Evolutionary conservation across 1,140 invertebrate genomes (phyloP).

Genomic region (Oedothorax gibbosus): DNA sequence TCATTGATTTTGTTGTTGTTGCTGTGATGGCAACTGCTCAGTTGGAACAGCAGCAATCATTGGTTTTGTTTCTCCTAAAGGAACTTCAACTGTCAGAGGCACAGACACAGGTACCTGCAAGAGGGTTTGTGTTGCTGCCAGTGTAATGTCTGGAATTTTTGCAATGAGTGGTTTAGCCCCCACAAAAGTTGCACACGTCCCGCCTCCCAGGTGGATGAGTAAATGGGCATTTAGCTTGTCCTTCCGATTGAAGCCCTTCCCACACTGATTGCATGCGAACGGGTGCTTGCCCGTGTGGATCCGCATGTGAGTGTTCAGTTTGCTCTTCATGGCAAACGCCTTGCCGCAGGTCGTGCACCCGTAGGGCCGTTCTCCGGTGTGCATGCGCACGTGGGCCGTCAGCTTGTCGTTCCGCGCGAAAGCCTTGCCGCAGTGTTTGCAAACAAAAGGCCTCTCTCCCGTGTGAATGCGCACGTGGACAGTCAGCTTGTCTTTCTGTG

Average conservation of each 20-base stretch:
- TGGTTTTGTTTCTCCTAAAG: slow-evolving; percentile 39
- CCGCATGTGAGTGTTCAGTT: slow-evolving; percentile 73
- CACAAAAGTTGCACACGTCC: slow-evolving; percentile 41
- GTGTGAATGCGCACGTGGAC: slow-evolving; percentile 69
- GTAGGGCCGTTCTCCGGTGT: slow-evolving; percentile 68
- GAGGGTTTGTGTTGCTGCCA: slow-evolving; percentile 20
- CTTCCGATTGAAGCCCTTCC: slow-evolving; percentile 76
- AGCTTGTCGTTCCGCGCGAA: slow-evolving; percentile 75
- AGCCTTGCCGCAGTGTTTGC: slow-evolving; percentile 74
- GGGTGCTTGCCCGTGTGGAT: slow-evolving; percentile 74
- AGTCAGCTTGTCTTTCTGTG: slow-evolving; percentile 68
- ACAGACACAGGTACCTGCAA: slow-evolving; percentile 5
- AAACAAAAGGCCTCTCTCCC: slow-evolving; percentile 65
- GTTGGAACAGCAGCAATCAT: slow-evolving; percentile 26
- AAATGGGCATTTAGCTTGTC: slow-evolving; percentile 78
- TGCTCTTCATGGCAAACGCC: slow-evolving; percentile 73
- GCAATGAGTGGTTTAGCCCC: slow-evolving; percentile 48
- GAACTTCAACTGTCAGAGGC: slow-evolving; percentile 3
- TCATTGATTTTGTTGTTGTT: slow-evolving; percentile 12
- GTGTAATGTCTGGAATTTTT: slow-evolving; percentile 48
- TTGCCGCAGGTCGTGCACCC: slow-evolving; percentile 71
- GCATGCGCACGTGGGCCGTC: slow-evolving; percentile 69
- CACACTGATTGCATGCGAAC: slow-evolving; percentile 75
- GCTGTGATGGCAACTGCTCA: slow-evolving; percentile 6
- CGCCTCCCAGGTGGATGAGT: slow-evolving; percentile 72